phyloP scores from a whole-genome alignment of 2,113 vertebrate species.

The Catharus minimus region DNA sequence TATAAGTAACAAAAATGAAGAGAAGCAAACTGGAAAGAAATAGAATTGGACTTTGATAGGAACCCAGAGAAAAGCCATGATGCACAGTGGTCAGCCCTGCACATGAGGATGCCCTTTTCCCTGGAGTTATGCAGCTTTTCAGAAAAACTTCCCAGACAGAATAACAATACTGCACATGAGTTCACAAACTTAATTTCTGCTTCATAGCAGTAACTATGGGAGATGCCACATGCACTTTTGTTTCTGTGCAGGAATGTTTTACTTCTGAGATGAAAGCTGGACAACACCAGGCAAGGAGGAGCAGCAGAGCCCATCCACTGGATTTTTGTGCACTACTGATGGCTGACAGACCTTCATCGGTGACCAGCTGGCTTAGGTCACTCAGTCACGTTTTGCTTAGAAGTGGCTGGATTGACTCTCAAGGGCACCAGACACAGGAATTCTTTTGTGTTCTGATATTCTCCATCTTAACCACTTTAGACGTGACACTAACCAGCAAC shows the following conservation, averaged over 20 bases:
- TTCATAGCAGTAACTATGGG: not conserved
- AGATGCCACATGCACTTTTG: accelerated
- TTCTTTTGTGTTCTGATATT: not conserved
- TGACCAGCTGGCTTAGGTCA: not conserved
- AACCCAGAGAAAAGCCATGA: not conserved
- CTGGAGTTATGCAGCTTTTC: accelerated
- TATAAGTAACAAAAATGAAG: not conserved
- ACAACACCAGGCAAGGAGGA: not conserved
- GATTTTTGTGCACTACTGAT: not conserved
- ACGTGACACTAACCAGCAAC: not conserved
- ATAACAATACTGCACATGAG: not conserved
- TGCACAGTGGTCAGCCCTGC: not conserved
- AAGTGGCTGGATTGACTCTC: not conserved
- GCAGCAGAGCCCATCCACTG: accelerated
- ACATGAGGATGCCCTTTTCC: not conserved
- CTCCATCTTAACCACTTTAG: not conserved
- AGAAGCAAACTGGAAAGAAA: not conserved
- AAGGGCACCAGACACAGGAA: not conserved
- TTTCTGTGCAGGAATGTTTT: not conserved
- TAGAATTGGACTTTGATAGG: not conserved
- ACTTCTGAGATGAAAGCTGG: not conserved
- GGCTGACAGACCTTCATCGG: accelerated
- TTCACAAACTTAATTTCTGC: not conserved
- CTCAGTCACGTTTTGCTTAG: not conserved
- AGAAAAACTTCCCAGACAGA: not conserved